Evolutionary conservation across 2,113 vertebrate genomes (phyloP).

Genomic region (Ibidorhyncha struthersii): DNA sequence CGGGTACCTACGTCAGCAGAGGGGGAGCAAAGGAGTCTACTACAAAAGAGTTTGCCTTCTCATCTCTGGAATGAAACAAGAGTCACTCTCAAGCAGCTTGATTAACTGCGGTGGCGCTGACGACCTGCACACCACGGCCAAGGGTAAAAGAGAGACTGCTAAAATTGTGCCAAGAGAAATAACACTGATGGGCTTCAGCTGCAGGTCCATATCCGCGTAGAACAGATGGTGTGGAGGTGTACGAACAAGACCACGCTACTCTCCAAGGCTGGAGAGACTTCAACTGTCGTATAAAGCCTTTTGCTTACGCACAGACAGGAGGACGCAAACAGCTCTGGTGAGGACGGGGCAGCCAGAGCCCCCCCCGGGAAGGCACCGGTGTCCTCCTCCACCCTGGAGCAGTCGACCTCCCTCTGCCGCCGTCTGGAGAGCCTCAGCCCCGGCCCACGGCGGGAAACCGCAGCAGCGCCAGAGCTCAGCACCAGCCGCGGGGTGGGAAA

Average conservation of each 20-base stretch:
- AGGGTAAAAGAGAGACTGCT: background rate
- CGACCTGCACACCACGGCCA: accelerated
- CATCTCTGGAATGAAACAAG: background rate
- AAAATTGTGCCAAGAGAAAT: background rate
- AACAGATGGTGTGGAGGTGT: background rate
- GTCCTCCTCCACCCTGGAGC: background rate
- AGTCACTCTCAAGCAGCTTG: background rate
- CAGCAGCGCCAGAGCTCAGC: background rate
- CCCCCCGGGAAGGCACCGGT: accelerated
- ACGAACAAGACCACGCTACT: background rate
- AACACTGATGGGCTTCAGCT: background rate
- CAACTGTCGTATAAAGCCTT: background rate
- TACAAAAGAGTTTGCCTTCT: background rate
- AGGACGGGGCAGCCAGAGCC: background rate
- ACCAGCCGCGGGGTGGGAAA: background rate
- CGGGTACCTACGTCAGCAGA: background rate
- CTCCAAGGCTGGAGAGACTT: background rate
- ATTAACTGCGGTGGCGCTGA: too few species aligned
- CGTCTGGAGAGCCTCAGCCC: background rate
- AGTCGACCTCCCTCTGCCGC: background rate
- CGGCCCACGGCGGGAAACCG: background rate
- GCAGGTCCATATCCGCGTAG: background rate
- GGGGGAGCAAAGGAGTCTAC: background rate
- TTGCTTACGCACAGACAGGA: background rate
- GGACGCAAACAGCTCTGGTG: background rate